A percentile compares a stretch with the other conserved stretches of the same genome.
These are phyloP conservation scores for Pseudomyrmex sp. DNA, from an alignment of 1,140 invertebrate species.

Conservation along the genomic window DNA sequence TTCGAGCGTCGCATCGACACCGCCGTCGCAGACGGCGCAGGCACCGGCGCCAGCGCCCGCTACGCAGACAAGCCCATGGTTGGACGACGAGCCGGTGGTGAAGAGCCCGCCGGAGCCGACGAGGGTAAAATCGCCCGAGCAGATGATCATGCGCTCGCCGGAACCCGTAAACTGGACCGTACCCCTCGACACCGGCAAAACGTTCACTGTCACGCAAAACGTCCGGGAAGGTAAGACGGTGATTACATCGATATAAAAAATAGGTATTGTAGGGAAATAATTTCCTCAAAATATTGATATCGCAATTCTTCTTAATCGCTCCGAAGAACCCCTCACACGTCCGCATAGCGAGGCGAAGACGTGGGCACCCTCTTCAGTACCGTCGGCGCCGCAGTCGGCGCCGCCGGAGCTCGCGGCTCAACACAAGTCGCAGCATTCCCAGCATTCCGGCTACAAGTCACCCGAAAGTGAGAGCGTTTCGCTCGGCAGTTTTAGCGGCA, in stretches of 20 bases:
- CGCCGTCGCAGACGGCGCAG: conserved; percentile 78
- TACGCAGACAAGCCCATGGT: conserved; percentile 85
- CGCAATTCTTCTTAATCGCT: background rate
- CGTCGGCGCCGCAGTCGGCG: conserved; percentile 88
- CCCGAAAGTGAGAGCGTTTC: conserved; percentile 84
- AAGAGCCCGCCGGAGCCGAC: conserved; percentile 96
- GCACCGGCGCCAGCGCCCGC: conserved; percentile 67
- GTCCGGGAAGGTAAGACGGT: conserved; percentile 91
- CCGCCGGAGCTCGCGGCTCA: conserved; percentile 88
- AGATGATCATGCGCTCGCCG: conserved; percentile 95
- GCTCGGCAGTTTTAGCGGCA: conserved; percentile 82
- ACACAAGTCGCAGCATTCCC: conserved; percentile 82
- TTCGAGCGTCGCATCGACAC: conserved; percentile 83
- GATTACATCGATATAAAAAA: background rate
- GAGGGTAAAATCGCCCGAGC: conserved; percentile 96
- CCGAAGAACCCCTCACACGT: conserved; percentile 85
- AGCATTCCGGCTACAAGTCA: conserved; percentile 84
- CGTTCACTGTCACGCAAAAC: conserved; percentile 96
- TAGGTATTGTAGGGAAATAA: background rate
- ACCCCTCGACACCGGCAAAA: conserved; percentile 95
- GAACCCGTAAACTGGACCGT: conserved; percentile 98
- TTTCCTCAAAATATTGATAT: too few relatives aligned
- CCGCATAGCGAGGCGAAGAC: conserved; percentile 90
- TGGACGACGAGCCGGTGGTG: conserved; percentile 90
- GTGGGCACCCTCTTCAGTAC: conserved; percentile 88